Conservation (phyloP, 1,140 invertebrate genomes). For the Euschistus heros region DNA sequence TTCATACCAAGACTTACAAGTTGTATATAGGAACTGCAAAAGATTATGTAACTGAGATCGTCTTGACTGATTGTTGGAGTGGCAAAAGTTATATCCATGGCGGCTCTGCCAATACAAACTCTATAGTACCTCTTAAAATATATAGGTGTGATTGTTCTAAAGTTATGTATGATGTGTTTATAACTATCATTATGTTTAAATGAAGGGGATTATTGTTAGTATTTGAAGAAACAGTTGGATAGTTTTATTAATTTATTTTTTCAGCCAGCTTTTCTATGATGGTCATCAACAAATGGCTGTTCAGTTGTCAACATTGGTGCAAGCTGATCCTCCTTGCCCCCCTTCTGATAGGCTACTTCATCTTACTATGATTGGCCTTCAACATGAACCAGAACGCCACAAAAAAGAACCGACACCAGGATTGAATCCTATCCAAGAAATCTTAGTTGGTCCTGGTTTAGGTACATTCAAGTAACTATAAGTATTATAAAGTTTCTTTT, state of each 20-base stretch:
- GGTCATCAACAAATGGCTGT: constrained; percentile 84
- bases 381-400: constrained; percentile 64
- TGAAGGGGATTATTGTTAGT: constrained; percentile 10
- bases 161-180: no score
- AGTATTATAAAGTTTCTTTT: background rate
- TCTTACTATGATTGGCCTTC: constrained; percentile 72
- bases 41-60: no score
- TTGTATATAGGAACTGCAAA: no score
- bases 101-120: no score
- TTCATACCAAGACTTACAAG: no score
- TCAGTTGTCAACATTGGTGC: constrained; percentile 63
- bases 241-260: constrained; percentile 35
- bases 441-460: constrained; percentile 69
- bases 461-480: constrained; percentile 35
- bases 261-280: constrained; percentile 84
- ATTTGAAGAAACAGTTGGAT: constrained; percentile 7
- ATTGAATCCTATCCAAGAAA: constrained; percentile 45
- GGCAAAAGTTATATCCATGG: no score
- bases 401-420: constrained; percentile 43
- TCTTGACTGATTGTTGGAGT: no score
- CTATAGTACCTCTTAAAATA: no score
- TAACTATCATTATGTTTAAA: no score
- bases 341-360: constrained; percentile 87
- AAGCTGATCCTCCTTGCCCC: constrained; percentile 84
- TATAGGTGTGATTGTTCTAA: no score